Evolutionary conservation across 2,113 vertebrate genomes (phyloP), one percentile per base, ranked within the genome.

Genomic region (Aegotheles bennettii): DNA sequence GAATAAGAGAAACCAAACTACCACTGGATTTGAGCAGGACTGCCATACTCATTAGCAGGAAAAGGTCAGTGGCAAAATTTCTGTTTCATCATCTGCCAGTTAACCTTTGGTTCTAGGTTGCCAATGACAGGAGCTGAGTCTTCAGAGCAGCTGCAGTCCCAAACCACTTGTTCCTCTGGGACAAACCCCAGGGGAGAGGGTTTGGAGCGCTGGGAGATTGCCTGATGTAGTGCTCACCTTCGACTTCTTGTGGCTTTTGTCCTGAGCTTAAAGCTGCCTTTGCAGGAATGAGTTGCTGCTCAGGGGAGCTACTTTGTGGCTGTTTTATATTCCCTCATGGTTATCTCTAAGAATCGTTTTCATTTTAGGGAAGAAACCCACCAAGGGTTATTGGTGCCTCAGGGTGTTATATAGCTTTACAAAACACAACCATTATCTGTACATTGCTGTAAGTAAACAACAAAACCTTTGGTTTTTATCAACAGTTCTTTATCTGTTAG

Each of bases 61-160:
- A 85, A 69, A 93, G 95, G 90, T 93, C 84, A 93, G 80, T 91
- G 71, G 25, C 42, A 89, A 65, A 21, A 42, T 70, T 94, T 94
- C 82, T 86, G n/a, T 89, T 73, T 83, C 87, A 38, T 65, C 61
- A 21, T 13, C 57, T 84, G 33, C 53, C 81, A 67, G 61, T 35
- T 64, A 71, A 17, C 51, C 56, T 47, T 85, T 54, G 40, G n/a
- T 33, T 67, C 33, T 29, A 38, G 81, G 38, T 12, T 43, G 36
- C 21, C 54, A 74, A 2, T 3, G 65, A 43, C 38, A 85, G 65
- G 42, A 79, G 68, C 50, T 42, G 54, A 23, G 47, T 5, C 53
- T 65, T 28, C 63, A 45, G 59, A 56, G n/a, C 48, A 50, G 64
- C 54, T 33, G 17, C 24, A 35, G n/a, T 19, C 57, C 57, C 71